Percentiles rank a stretch among this genome's conserved stretches.
Conservation (phyloP, 1,140 invertebrate genomes). For the Drosophila pseudoobscura region DNA sequence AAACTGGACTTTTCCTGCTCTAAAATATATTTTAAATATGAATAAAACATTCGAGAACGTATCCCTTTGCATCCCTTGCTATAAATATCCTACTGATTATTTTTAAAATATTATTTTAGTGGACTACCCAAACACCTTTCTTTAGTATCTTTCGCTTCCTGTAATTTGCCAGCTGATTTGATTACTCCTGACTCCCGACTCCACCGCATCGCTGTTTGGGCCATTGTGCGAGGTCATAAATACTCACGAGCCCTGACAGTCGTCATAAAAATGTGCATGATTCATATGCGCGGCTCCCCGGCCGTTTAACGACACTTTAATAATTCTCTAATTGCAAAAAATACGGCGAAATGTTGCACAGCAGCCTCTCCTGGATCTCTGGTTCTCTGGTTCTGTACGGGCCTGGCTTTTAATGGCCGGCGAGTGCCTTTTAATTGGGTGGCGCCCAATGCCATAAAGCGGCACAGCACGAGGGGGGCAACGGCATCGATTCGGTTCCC, state of each 20-base stretch:
- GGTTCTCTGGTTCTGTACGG: neutral
- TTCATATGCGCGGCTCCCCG: conserved; percentile 60
- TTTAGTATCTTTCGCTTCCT: neutral
- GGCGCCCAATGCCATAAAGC: conserved; percentile 69
- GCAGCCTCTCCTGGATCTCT: neutral
- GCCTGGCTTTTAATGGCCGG: conserved; percentile 53
- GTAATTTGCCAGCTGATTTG: neutral
- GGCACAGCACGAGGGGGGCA: conserved; percentile 36
- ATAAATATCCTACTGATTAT: too few species aligned
- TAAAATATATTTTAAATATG: too few species aligned
- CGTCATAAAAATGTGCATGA: conserved; percentile 70
- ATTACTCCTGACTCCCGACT: neutral
- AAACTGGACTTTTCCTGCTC: too few species aligned
- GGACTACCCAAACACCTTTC: neutral
- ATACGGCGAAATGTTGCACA: conserved; percentile 50
- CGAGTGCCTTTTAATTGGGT: conserved; percentile 75
- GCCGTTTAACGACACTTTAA: conserved; percentile 72
- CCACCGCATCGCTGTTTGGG: conserved; percentile 7
- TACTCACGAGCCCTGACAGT: conserved; percentile 60
- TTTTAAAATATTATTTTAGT: too few species aligned
- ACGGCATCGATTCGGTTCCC: conserved; percentile 20
- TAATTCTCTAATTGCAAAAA: conserved; percentile 76
- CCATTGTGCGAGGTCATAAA: conserved; percentile 57
- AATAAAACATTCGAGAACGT: too few species aligned
- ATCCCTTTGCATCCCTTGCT: too few species aligned